These are phyloP conservation scores for Notolepis coatsorum DNA, from an alignment of 2,797 vertebrate species.

Conservation along the genomic window DNA sequence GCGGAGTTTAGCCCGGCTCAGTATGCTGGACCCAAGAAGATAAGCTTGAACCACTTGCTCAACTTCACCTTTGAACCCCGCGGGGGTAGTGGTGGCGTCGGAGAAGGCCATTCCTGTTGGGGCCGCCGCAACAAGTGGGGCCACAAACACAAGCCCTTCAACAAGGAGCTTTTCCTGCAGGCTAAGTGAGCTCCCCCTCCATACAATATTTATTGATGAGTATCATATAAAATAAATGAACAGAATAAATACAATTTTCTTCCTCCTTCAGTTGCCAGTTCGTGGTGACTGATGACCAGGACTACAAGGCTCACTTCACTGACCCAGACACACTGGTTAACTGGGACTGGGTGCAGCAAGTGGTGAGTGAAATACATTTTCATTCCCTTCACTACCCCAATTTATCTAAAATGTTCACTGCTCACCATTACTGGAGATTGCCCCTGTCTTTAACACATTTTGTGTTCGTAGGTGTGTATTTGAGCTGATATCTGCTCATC, in stretches of 20 bases:
- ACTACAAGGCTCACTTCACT: constrained; percentile 96
- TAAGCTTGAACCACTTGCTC: constrained; percentile 97
- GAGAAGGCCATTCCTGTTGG: constrained; percentile 90
- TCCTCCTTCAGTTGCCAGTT: constrained; percentile 92
- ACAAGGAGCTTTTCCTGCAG: constrained; percentile 98
- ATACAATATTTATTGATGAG: background rate
- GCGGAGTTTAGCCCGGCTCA: constrained; percentile 99
- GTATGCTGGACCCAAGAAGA: constrained; percentile 97
- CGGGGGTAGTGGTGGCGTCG: constrained; percentile 84
- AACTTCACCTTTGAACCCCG: constrained; percentile 99
- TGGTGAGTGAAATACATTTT: constrained; percentile 84
- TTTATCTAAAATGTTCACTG: too few relatives aligned
- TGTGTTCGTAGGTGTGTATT: background rate
- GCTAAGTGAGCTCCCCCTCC: constrained; percentile 89
- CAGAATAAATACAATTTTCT: constrained; percentile 14
- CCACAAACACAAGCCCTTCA: constrained; percentile 96
- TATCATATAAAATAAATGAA: background rate
- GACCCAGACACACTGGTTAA: constrained; percentile 98
- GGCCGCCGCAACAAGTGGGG: constrained; percentile 98
- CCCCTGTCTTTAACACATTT: too few relatives aligned
- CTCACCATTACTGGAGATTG: too few relatives aligned
- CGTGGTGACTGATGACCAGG: constrained; percentile 96
- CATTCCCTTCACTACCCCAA: background rate
- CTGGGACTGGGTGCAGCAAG: constrained; percentile 99
- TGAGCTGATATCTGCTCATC: too few relatives aligned